These are phyloP conservation scores for Arenaria interpres DNA, from an alignment of 2,113 vertebrate species.

Conservation along the genomic window DNA sequence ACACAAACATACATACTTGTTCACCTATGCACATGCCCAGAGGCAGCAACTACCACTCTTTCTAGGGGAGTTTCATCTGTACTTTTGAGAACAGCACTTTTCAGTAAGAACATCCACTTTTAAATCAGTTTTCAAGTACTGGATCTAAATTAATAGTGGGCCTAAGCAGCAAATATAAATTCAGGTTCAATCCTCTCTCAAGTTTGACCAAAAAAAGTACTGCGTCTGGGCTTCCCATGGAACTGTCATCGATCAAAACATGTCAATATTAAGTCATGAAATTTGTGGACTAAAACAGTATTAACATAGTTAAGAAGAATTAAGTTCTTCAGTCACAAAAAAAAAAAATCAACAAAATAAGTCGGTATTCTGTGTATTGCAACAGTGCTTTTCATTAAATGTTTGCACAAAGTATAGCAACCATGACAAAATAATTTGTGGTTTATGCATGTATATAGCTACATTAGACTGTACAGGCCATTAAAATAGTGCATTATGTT, in stretches of 20 bases:
- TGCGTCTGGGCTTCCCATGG: not conserved
- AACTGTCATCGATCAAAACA: not conserved
- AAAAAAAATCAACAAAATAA: not conserved
- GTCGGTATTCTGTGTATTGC: not conserved
- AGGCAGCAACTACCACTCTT: not conserved
- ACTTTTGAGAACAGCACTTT: not conserved
- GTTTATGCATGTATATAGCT: conserved; percentile 25
- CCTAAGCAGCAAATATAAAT: not conserved
- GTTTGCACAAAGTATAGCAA: conserved; percentile 17
- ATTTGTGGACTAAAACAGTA: not conserved
- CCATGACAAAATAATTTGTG: conserved; percentile 46
- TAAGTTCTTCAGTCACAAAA: not conserved
- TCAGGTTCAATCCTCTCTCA: not conserved
- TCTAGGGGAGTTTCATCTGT: not conserved
- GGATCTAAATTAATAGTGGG: not conserved
- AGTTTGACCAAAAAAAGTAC: not conserved
- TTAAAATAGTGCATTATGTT: conserved; percentile 19
- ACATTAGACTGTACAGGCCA: not conserved
- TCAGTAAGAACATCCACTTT: not conserved
- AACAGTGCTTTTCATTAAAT: conserved; percentile 45
- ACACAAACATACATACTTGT: not conserved
- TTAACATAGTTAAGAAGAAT: not conserved
- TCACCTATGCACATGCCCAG: not conserved
- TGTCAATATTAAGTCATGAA: not conserved
- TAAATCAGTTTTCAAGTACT: not conserved